phyloP scores from a whole-genome alignment of 2,797 vertebrate species.

The Psittacula derbiana region DNA sequence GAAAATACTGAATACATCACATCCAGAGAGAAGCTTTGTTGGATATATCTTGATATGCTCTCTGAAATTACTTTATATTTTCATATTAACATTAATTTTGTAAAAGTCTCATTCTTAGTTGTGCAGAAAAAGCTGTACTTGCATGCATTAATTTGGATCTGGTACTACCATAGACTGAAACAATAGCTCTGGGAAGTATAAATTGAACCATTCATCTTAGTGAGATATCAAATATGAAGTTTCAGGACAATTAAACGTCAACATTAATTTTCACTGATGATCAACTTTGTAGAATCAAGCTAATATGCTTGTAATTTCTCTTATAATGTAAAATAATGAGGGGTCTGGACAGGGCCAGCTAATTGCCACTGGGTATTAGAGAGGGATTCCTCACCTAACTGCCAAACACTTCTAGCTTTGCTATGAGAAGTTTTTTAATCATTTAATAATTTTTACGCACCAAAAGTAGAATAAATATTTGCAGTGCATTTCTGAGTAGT shows the following conservation, averaged over 20 bases:
- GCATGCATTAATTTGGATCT: neutral
- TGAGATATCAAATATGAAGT: conserved; percentile 8
- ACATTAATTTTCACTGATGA: neutral
- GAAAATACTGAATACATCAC: neutral
- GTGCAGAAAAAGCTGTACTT: neutral
- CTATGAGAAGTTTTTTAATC: neutral
- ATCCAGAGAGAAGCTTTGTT: neutral
- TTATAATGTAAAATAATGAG: neutral
- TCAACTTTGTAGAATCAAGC: neutral
- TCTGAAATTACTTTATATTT: neutral
- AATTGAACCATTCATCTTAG: neutral
- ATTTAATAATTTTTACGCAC: neutral
- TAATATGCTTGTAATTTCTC: neutral
- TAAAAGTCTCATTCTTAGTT: neutral
- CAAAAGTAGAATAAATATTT: neutral
- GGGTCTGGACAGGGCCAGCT: neutral
- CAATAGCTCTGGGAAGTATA: neutral
- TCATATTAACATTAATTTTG: neutral
- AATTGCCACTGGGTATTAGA: neutral
- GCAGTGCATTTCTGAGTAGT: neutral
- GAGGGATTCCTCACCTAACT: neutral
- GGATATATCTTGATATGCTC: neutral
- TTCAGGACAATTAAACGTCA: neutral
- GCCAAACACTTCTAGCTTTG: neutral
- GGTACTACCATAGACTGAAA: neutral